These are phyloP conservation scores for Macroramphosus scolopax DNA, from an alignment of 2,797 vertebrate genomes.

Conservation along the genomic window DNA sequence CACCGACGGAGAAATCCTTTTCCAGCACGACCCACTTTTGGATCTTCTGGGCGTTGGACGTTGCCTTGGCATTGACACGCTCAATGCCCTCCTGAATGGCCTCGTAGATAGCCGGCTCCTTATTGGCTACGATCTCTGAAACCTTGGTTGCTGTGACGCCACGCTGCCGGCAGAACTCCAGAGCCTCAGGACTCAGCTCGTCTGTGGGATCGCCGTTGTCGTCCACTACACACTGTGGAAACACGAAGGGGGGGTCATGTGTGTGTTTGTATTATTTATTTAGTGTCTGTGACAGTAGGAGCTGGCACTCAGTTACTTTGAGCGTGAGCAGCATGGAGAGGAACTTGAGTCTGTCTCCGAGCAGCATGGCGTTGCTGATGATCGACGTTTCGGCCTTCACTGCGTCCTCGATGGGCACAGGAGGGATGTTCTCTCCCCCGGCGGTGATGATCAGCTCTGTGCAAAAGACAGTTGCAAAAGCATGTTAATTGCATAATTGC, in stretches of 20 bases:
- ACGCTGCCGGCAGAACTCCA: conserved; percentile 62
- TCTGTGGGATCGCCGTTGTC: conserved; percentile 76
- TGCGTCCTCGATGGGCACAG: conserved; percentile 78
- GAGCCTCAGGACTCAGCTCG: conserved; percentile 64
- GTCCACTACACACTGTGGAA: conserved; percentile 68
- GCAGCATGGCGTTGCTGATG: conserved; percentile 79
- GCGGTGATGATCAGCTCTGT: conserved; percentile 83
- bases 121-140: conserved; percentile 71
- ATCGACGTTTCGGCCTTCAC: conserved; percentile 74
- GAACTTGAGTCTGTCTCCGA: conserved; percentile 83
- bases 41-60: conserved; percentile 75
- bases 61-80: conserved; percentile 66
- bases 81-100: conserved; percentile 78
- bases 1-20: conserved; percentile 55
- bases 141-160: conserved; percentile 59
- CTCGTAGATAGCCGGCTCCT: conserved; percentile 73
- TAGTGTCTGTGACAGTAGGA: not conserved
- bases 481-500: too few relatives aligned
- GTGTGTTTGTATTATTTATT: not conserved
- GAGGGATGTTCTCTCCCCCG: conserved; percentile 82
- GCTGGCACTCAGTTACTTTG: conserved; percentile 64
- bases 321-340: conserved; percentile 81
- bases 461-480: not conserved
- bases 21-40: conserved; percentile 65
- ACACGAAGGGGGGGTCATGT: not conserved